Evolutionary conservation across 23 tunicate species (phyloP).

Genomic region (Clavelina lepadiformis): DNA sequence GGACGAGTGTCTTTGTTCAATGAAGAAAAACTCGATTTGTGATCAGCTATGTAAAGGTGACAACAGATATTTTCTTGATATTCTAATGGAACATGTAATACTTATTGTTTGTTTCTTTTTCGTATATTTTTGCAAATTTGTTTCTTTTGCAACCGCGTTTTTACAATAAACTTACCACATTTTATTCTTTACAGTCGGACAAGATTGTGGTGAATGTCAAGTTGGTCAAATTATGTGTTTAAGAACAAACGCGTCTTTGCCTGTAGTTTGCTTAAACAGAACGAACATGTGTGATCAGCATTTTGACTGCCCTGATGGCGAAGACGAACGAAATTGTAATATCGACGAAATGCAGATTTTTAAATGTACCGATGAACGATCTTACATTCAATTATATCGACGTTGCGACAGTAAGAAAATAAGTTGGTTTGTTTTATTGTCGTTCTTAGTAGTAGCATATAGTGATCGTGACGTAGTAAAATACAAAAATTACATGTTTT

Average conservation of each 20-base stretch:
- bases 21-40: too few species aligned
- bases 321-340: conserved; percentile 46
- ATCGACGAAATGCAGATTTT: conserved; percentile 10
- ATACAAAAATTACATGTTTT: neutral
- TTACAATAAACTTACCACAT: neutral
- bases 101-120: neutral
- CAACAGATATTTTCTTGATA: too few species aligned
- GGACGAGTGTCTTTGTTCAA: conserved; percentile 72
- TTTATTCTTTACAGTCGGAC: conserved; percentile 19
- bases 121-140: neutral
- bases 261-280: conserved; percentile 17
- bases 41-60: too few species aligned
- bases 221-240: conserved; percentile 38
- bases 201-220: conserved; percentile 17
- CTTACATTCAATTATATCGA: conserved; percentile 7
- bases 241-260: neutral
- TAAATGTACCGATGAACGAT: conserved; percentile 16
- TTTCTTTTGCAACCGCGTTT: neutral
- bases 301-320: conserved; percentile 32
- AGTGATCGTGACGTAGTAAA: neutral
- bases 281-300: conserved; percentile 22
- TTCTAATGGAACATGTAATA: too few species aligned
- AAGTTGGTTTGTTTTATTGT: neutral
- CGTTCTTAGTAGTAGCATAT: neutral
- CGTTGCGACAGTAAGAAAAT: conserved; percentile 45